Conservation (phyloP, 2,888 invertebrate genomes). For the Agapostemon virescens region DNA sequence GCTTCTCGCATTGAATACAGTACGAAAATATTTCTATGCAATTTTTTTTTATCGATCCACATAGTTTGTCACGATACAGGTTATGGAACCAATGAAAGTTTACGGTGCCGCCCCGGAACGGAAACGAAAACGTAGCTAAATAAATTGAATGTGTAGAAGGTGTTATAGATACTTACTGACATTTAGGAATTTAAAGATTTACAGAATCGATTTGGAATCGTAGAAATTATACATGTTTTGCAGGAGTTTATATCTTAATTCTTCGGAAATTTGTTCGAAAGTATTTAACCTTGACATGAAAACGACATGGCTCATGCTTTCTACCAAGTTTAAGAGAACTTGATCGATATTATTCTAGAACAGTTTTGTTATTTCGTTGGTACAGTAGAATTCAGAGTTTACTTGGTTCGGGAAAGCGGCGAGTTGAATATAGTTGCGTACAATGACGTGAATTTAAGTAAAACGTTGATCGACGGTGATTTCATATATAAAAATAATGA, state of each 20-base stretch:
- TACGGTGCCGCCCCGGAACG: not conserved
- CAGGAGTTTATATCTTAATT: not conserved
- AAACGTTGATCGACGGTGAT: conserved; percentile 16
- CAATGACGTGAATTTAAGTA: conserved; percentile 18
- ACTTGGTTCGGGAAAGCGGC: not conserved
- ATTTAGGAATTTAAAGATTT: not conserved
- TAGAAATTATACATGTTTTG: too few species aligned
- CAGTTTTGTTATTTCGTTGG: not conserved
- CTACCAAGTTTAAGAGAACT: conserved; percentile 20
- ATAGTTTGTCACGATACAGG: not conserved
- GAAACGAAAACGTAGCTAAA: not conserved
- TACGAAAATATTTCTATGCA: not conserved
- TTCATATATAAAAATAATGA: conserved; percentile 28
- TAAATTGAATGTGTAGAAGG: not conserved
- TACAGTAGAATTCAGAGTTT: not conserved
- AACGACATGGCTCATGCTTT: conserved; percentile 8
- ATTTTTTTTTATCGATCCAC: conserved; percentile 1
- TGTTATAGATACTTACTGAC: not conserved
- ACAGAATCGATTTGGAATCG: not conserved
- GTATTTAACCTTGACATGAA: conserved; percentile 22
- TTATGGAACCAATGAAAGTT: not conserved
- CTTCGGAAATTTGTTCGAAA: not conserved
- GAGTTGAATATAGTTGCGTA: not conserved
- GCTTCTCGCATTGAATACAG: not conserved
- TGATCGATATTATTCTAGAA: conserved; percentile 23